A percentile compares a stretch with the other conserved stretches of the same genome.
Evolutionary conservation across 1,140 invertebrate species (phyloP).

Genomic region (Trachymyrmex septentrionalis): DNA sequence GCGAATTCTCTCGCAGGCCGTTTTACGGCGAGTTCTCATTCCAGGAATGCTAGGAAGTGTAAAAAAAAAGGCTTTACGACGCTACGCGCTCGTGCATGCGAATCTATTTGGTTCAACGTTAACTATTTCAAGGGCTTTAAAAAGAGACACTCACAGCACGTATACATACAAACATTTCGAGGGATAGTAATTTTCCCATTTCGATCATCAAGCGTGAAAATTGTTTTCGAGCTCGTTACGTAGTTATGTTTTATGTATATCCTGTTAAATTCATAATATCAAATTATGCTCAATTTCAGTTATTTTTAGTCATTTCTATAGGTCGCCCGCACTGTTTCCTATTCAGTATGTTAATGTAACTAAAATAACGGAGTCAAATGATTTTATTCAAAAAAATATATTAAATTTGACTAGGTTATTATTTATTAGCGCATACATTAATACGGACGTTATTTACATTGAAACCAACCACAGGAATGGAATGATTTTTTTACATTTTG

Average conservation of each 20-base stretch:
- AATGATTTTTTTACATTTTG: too few species aligned
- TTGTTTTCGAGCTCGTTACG: neutral
- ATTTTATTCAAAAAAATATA: too few species aligned
- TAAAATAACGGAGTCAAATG: too few species aligned
- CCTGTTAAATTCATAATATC: too few species aligned
- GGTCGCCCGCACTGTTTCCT: too few species aligned
- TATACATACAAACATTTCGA: neutral
- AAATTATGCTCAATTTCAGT: too few species aligned
- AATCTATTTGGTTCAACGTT: neutral
- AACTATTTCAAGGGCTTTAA: constrained; percentile 20
- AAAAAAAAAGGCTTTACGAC: constrained; percentile 11
- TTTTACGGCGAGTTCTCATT: neutral
- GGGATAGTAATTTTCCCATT: neutral
- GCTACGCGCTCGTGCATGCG: constrained; percentile 1
- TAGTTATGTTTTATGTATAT: neutral
- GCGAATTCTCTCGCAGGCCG: constrained; percentile 11
- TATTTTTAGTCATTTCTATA: too few species aligned
- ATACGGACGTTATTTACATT: too few species aligned
- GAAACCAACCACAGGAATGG: too few species aligned
- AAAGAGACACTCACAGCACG: neutral
- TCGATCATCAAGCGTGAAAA: constrained; percentile 6
- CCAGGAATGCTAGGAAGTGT: neutral
- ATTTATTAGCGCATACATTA: too few species aligned
- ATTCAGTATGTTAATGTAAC: too few species aligned
- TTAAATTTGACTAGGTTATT: too few species aligned